Conservation (phyloP, 1,140 invertebrate genomes). For the Formica selysi region DNA sequence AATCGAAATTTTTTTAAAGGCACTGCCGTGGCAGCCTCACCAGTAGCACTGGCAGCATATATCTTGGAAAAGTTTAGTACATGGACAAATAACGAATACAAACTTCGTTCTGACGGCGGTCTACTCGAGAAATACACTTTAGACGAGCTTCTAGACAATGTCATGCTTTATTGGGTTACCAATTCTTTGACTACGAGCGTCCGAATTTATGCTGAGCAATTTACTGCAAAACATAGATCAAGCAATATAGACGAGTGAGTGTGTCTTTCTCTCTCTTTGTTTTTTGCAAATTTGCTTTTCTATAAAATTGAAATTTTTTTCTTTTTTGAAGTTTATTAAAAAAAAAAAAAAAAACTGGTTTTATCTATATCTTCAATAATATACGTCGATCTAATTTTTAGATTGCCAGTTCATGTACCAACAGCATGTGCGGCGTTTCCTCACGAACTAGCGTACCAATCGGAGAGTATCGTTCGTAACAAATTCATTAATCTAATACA, state of each 20-base stretch:
- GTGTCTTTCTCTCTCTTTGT: not conserved
- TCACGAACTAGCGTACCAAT: constrained; percentile 88
- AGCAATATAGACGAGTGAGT: constrained; percentile 86
- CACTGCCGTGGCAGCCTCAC: constrained; percentile 89
- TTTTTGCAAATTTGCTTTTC: not conserved
- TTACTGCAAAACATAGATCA: constrained; percentile 81
- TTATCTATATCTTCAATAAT: not conserved
- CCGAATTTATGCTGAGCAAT: constrained; percentile 91
- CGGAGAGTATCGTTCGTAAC: constrained; percentile 88
- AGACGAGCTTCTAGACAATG: constrained; percentile 94
- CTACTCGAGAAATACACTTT: constrained; percentile 89
- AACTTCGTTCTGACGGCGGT: constrained; percentile 90
- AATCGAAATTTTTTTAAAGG: constrained; percentile 83
- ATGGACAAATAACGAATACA: constrained; percentile 90
- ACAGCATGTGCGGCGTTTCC: constrained; percentile 89
- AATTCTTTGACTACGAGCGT: constrained; percentile 92
- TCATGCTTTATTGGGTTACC: constrained; percentile 96
- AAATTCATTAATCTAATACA: constrained; percentile 90
- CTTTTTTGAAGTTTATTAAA: not conserved
- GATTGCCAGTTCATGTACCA: constrained; percentile 88
- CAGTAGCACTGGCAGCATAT: constrained; percentile 92
- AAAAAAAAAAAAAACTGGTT: not conserved
- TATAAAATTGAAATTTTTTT: not conserved
- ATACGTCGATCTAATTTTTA: constrained; percentile 79
- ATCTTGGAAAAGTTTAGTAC: constrained; percentile 95